Base-by-base conservation (phyloP, 2,888 invertebrate genomes). In the Ennomos erosarius region DNA sequence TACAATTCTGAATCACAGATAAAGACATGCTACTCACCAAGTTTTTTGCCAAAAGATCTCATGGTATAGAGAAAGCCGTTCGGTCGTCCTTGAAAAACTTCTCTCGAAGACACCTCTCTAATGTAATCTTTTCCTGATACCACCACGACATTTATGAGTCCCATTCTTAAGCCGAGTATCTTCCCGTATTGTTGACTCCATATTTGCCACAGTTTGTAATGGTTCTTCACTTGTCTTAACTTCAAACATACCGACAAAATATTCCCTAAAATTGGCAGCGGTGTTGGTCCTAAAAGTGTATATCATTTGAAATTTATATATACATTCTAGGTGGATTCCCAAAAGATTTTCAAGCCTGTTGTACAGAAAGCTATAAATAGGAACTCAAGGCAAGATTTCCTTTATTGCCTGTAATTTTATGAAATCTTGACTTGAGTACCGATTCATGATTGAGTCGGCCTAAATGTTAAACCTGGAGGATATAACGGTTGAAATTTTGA, bases 41-140 rank as follows among this genome's bases (percentile, higher is more conserved):
- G 84, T 78, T 95, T 92, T 79, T 95, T 94, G 5, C 95, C 95
- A 69, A 95, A 95, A 0, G 95, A 93, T 58, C 96, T 90, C 70
- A 95, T 84, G 45, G 93, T 88, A 71, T 95, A 96, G 77, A 96
- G 94, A 73, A 95, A 95, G 9, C 95, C 96, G 75, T 95, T 93
- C 0, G 96, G 96, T 62, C 96, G 91, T 0, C 95, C 96, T 66
- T 95, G 94, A 65, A 96, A 95, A 37, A 95, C 95, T 35, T 95
- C 95, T 44, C 93, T 89, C 0, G 90, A 85, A 1, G 94, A 89
- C 6, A 95, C 94, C 72, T 95, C 94, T 66, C 92, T 94, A 10
- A 95, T 94, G 9, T 94, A 87, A 34, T 95, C 93, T 51, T 93
- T 89, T 0, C 95, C 94, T 3, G 94, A 94, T 9, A 95, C 93